Evolutionary conservation across 2,113 vertebrate genomes (phyloP), one percentile per base, ranked within the genome.

Genomic region (Marmota flaviventris): DNA sequence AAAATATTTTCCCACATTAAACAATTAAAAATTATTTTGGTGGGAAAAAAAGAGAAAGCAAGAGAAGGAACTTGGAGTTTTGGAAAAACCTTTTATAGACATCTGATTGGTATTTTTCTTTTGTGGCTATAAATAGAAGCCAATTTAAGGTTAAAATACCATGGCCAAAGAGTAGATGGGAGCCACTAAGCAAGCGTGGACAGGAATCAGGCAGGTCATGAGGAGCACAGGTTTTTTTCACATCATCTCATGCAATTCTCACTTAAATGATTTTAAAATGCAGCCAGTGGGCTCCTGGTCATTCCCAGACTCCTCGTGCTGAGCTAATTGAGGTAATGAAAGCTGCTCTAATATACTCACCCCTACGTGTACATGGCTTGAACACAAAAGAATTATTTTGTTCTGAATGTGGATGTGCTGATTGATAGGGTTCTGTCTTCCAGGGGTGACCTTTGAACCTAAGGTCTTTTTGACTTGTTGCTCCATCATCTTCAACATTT

Each of bases 1-100:
- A 93, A 93, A 94, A 85, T 39, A 58, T 89, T 96, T 96, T 73
- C 89, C 94, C 94, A 97, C 91, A 96, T 93, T 92, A 93, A 97
- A 96, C 91, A 92, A 96, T 97, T 91, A 94, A 85, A 81, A 94
- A 81, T 75, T 72, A 95, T 75, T 94, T 93, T 17, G 37, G 25
- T 25, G 10, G 39, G 11, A 45, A 11, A 48, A 11, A 32, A 39
- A 89, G 83, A 85, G 25, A 94, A 48, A 65, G 48, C 14, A 78
- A 48, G 65, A 78, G 42, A 87, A 87, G 18, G 78, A 85, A 91
- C 32, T 87, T 92, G 48, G 37, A 94, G 34, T 78, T 83, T 65
- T 53, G 20, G 53, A 87, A 92, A 45, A 93, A 69, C 39, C 14
- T 92, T 70, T 79, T 48, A 22, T 53, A 81, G 73, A 92, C 93